These are phyloP conservation scores for Clostera curtula DNA, from an alignment of 2,888 invertebrate species.

Conservation along the genomic window DNA sequence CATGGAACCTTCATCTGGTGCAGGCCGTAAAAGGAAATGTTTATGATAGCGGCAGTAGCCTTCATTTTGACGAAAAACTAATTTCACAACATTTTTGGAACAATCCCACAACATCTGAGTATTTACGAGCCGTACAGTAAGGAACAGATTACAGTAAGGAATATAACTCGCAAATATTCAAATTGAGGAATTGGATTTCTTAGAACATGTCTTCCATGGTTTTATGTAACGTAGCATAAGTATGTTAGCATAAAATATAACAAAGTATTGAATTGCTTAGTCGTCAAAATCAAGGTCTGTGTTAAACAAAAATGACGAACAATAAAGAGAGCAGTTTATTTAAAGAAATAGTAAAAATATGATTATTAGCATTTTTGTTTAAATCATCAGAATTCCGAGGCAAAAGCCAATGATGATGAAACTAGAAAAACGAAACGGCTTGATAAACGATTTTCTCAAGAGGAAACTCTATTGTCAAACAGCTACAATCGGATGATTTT, in stretches of 20 bases:
- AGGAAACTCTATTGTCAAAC: conserved; percentile 4
- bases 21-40: conserved; percentile 41
- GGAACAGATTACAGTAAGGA: too few species aligned
- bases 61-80: conserved; percentile 8
- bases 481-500: conserved; percentile 17
- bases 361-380: conserved; percentile 4
- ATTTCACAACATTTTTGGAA: too few species aligned
- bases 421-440: background rate
- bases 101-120: too few species aligned
- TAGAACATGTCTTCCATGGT: background rate
- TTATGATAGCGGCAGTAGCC: conserved; percentile 19
- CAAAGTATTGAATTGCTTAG: conserved; percentile 9
- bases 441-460: background rate
- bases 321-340: conserved; percentile 35
- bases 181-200: too few species aligned
- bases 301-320: conserved; percentile 17
- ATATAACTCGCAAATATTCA: too few species aligned
- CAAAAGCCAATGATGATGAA: too few species aligned
- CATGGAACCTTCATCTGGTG: conserved; percentile 60
- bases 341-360: conserved; percentile 16
- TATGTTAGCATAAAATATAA: conserved; percentile 9
- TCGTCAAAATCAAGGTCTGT: conserved; percentile 17
- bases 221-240: conserved; percentile 4
- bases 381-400: conserved; percentile 10
- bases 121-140: too few species aligned